Evolutionary conservation across 1,140 invertebrate genomes (phyloP).

Genomic region (Chironomus tepperi): DNA sequence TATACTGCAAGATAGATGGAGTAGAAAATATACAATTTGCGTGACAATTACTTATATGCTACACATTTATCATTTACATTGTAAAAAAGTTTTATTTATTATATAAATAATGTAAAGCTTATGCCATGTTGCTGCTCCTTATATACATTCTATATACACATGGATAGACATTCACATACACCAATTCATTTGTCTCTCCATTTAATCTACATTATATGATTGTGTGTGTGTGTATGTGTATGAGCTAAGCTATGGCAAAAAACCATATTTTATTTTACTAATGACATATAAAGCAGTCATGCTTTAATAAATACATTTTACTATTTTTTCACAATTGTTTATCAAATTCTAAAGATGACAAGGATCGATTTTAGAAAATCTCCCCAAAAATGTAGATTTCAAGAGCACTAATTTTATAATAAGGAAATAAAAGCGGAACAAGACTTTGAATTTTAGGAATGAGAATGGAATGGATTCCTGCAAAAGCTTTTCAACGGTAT

Average conservation of each 20-base stretch:
- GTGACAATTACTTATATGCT: constrained; percentile 20
- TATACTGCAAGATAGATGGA: not conserved
- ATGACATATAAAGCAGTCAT: constrained; percentile 1
- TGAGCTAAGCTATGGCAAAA: not conserved
- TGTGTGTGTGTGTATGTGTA: not conserved
- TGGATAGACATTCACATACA: no score
- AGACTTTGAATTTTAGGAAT: no score
- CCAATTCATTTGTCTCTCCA: no score
- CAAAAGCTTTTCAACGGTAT: no score
- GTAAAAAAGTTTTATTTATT: not conserved
- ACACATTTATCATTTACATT: constrained; percentile 11
- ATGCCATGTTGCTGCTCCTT: not conserved
- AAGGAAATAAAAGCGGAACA: no score
- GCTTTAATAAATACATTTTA: no score
- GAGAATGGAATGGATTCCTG: no score
- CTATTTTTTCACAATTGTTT: no score
- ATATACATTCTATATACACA: not conserved
- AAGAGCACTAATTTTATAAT: no score
- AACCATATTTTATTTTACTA: not conserved
- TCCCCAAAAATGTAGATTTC: no score
- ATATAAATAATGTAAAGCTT: constrained; percentile 5
- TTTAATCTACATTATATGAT: not conserved
- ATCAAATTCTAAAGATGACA: no score
- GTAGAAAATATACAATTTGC: constrained; percentile 18
- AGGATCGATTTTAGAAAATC: no score